Percentiles rank a stretch among this genome's conserved stretches.
Conservation (phyloP, 2,888 invertebrate species). For the Smittia sp. region DNA sequence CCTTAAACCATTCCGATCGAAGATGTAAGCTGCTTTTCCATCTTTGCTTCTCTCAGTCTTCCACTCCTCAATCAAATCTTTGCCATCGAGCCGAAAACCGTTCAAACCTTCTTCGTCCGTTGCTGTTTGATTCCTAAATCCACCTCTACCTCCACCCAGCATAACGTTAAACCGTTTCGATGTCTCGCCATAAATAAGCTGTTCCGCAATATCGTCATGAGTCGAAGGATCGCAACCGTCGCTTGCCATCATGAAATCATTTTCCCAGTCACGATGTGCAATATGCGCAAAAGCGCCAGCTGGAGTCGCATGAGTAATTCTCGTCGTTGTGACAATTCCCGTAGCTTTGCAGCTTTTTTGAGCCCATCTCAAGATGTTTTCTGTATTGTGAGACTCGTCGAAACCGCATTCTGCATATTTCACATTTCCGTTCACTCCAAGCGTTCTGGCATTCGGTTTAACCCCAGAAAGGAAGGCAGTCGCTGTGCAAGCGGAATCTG, state of each 20-base stretch:
- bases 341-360: conserved; percentile 53
- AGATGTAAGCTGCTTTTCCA: conserved; percentile 53
- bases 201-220: conserved; percentile 70
- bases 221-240: conserved; percentile 50
- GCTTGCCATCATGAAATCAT: conserved; percentile 58
- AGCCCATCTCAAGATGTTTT: conserved; percentile 70
- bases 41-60: conserved; percentile 54
- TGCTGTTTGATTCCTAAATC: conserved; percentile 51
- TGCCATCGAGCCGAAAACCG: conserved; percentile 57
- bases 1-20: conserved; percentile 55
- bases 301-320: conserved; percentile 78
- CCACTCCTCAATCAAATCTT: conserved; percentile 66
- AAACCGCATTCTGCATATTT: conserved; percentile 62
- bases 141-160: conserved; percentile 47
- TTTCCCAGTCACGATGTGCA: conserved; percentile 60
- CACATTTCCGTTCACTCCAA: conserved; percentile 71
- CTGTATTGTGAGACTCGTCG: conserved; percentile 57
- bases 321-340: conserved; percentile 72
- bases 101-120: conserved; percentile 51
- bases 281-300: conserved; percentile 62
- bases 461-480: conserved; percentile 73
- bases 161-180: conserved; percentile 67
- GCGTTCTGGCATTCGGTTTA: conserved; percentile 72
- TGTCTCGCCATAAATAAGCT: conserved; percentile 63
- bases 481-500: conserved; percentile 80